Percentiles rank a stretch among this genome's conserved stretches.
Evolutionary conservation across 2,113 vertebrate genomes (phyloP).

Genomic region (Peromyscus californicus): DNA sequence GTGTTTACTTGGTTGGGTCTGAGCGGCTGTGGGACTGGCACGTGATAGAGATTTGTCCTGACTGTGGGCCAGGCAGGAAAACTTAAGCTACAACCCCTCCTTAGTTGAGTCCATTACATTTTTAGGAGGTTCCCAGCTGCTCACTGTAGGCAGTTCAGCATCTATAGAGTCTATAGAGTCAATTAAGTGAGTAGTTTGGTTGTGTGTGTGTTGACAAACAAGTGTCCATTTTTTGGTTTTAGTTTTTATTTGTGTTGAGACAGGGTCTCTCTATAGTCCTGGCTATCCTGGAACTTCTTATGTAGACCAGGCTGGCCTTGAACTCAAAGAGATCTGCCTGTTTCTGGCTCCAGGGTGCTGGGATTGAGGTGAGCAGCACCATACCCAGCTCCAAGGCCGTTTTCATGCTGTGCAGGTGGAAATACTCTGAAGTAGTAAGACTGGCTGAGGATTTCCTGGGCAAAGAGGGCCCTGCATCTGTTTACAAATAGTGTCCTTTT

Average conservation of each 20-base stretch:
- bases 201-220: not conserved
- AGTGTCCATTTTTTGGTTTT: not conserved
- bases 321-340: not conserved
- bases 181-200: conserved; percentile 12
- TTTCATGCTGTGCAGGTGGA: not conserved
- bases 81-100: too few species aligned
- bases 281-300: not conserved
- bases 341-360: not conserved
- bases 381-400: not conserved
- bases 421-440: not conserved
- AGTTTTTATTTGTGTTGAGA: not conserved
- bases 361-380: not conserved
- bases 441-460: not conserved
- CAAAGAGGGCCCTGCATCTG: not conserved
- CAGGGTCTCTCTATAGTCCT: not conserved
- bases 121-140: not conserved
- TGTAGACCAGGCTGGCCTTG: not conserved
- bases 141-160: not conserved
- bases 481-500: too few species aligned
- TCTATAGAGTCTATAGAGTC: not conserved
- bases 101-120: not conserved
- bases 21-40: too few species aligned
- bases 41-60: too few species aligned
- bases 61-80: too few species aligned
- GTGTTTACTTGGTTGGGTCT: too few species aligned